Evolutionary conservation across 92 coral and sea anemone genomes (phyloP), one percentile per base, ranked within the genome.

Genomic region (Porites divaricata): DNA sequence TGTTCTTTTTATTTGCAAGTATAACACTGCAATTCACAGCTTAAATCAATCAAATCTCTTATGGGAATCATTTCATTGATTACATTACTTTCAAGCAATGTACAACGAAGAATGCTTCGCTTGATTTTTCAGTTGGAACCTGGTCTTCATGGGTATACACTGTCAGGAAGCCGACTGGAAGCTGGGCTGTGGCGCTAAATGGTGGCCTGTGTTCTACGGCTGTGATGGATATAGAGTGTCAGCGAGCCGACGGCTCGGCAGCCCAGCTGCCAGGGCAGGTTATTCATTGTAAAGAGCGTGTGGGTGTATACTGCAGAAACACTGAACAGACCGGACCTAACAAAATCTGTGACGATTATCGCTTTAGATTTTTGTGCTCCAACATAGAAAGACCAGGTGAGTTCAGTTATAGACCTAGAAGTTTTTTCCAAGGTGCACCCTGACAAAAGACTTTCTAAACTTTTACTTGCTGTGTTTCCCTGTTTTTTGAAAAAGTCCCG

Each of bases 291-390:
- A 92, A 95, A 67, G 91, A 88, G 73, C 79, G 90, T 11, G 85
- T 97, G 7, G 99, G 99, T 1, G 93, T 97, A 22, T 93, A 91
- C 63, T 97, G 99, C 69, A 93, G 98, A 73, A 97, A 92, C 76
- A 90, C 85, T 13, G 99, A 97, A 73, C 99, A 95, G 57, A 22
- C 85, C 22, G 85, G 74, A 49, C 67, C 53, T n/a, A 63, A 63
- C 52, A 78, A 57, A n/a, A 77, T 54, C 24, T 97, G 99, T 64
- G 88, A 81, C 54, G 96, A 96, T 45, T 96, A 93, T 88, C 95
- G 96, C 63, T 96, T 96, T 83, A 92, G 98, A 67, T 88, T 96
- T 69, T 21, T 86, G 84, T 96, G 99, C 74, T 93, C 99, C 4
- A 80, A 50, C 12, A 87, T 90, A 66, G 87, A 85, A 19, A 88